Evolutionary conservation across 2,113 vertebrate species (phyloP), one percentile per base, ranked within the genome.

Genomic region (Antechinus flavipes): DNA sequence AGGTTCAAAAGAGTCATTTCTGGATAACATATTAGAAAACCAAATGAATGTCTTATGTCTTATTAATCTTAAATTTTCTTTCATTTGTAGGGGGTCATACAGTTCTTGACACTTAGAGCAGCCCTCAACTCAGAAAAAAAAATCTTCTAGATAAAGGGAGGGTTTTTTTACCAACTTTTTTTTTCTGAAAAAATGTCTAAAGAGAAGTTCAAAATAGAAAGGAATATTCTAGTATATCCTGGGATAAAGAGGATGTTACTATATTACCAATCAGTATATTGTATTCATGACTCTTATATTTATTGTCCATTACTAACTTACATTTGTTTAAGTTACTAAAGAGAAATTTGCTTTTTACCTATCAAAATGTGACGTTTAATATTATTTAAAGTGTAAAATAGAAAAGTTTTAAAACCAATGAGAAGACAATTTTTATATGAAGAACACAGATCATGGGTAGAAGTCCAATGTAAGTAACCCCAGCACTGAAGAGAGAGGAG

Each of bases 1-100:
- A 7, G 96, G 91, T 92, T 97, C 54, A 96, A 95, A 96, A 97
- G 42, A 96, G 93, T 94, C 91, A 90, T 95, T 94, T 95, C 95
- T 55, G n/a, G 68, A 84, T 89, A 93, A 90, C 55, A 47, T 91
- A 94, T 95, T 95, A 7, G 92, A 97, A 96, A 97, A 93, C 22
- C 91, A 97, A 96, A 96, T 95, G 95, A 94, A 93, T 92, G 52
- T 95, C 53, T 23, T 93, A 14, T 89, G 61, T 76, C 61, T 14
- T 30, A n/a, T n/a, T 76, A 76, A 76, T 76, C 61, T 84, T 84
- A 19, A 84, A 42, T 42, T 84, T 84, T n/a, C 68, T 42, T 84
- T 84, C 68, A 84, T 42, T 84, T 84, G 35, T 84, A 3, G n/a
- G 68, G 2, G 47, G 47, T 47, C 47, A 47, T 47, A 35, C 14